Base-by-base conservation (phyloP, 2,797 vertebrate genomes). In the Argya squamiceps region DNA sequence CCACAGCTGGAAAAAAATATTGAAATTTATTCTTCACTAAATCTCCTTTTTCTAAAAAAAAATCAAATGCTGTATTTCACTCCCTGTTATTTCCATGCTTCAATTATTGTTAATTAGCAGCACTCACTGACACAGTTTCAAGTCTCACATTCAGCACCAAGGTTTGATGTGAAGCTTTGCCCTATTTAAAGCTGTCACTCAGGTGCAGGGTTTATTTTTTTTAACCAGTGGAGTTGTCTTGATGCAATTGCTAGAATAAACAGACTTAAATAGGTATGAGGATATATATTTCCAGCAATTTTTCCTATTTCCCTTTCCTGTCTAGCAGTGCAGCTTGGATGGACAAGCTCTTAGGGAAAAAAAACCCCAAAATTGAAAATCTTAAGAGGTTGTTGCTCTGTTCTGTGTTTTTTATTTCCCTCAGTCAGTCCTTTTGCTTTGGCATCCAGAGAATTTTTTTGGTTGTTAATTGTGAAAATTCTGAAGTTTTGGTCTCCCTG, bases 181-280 rank as follows among this genome's bases (percentile, higher is more conserved):
- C 36, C 59, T 60, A 29, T 89, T 95, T 93, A 94, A 89, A 89
- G 32, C 68, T 94, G 94, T 93, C 93, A 83, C 6, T 94, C 88
- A 91, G 49, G 34, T n/a, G 6, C 23, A 15, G 20, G 39, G n/a
- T 96, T 94, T 94, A 47, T 88, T 95, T 90, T 87, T 83, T 85
- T 84, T 68, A 68, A 62, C 67, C 55, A 50, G 1, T 52, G 36
- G 36, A 62, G 67, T 89, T 91, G 58, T 59, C 84, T 64, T 76
- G 77, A 47, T 86, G 16, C 32, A 63, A 29, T 75, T 81, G 44
- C 43, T 56, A 62, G 39, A 76, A 73, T 84, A 94, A 95, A 92
- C 49, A 84, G 30, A 75, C 20, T 92, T 60, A 78, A 20, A 63
- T 49, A 47, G 49, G 24, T 69, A 43, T 67, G 88, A 81, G 83